phyloP scores from a whole-genome alignment of 2,888 invertebrate species.

The Petrolisthes cinctipes region DNA sequence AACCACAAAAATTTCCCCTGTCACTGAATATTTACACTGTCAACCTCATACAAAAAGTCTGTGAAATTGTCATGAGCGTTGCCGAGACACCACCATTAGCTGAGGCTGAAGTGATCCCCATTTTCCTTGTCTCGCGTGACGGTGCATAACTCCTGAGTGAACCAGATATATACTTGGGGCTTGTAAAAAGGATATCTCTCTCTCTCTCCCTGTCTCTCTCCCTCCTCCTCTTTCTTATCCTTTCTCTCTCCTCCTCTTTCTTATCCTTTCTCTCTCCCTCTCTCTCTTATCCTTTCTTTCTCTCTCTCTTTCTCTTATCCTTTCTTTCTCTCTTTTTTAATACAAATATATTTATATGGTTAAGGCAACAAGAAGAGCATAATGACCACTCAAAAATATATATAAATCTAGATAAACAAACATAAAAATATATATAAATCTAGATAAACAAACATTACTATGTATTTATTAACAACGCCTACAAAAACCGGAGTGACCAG shows the following conservation, averaged over 20 bases:
- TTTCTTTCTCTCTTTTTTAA: neutral
- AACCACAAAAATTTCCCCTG: neutral
- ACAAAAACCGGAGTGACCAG: neutral
- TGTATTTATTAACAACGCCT: neutral
- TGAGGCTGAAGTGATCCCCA: no score
- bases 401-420: neutral
- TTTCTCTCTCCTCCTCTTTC: neutral
- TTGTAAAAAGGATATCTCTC: no score
- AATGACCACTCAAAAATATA: neutral
- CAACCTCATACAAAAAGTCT: no score
- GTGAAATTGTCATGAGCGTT: no score
- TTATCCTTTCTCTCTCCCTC: neutral
- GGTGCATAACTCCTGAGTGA: no score
- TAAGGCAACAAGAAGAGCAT: neutral
- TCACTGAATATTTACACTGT: no score
- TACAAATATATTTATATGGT: neutral
- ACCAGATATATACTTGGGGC: no score
- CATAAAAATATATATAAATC: slow-evolving; percentile 11
- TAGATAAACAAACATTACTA: slow-evolving; percentile 21
- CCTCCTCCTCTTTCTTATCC: neutral
- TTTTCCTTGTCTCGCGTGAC: no score
- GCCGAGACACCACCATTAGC: no score
- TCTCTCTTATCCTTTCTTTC: neutral
- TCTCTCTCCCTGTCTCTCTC: neutral
- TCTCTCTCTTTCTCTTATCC: neutral